Conservation (phyloP, 2,797 vertebrate genomes). For the Crypturellus tataupa region DNA sequence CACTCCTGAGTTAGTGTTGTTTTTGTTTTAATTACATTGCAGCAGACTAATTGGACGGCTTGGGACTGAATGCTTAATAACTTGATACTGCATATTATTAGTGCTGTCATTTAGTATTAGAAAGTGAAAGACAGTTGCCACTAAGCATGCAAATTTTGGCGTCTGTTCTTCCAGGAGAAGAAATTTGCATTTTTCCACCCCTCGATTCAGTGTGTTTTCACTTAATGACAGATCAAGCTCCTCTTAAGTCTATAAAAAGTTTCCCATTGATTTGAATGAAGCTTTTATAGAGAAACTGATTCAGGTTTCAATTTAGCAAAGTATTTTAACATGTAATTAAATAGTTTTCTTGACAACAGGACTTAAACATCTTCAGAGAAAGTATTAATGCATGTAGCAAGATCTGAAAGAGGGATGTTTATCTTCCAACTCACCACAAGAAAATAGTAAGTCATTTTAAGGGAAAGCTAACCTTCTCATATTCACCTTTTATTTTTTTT, state of each 20-base stretch:
- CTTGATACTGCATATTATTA: conserved; percentile 64
- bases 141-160: conserved; percentile 7
- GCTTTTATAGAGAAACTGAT: conserved; percentile 47
- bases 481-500: neutral
- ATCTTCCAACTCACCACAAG: neutral
- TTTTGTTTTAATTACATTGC: conserved; percentile 73
- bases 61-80: conserved; percentile 66
- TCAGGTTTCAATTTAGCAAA: conserved; percentile 46
- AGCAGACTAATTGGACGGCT: conserved; percentile 64
- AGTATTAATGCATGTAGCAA: neutral
- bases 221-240: conserved; percentile 11
- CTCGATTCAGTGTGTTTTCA: conserved; percentile 9
- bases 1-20: conserved; percentile 57
- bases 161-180: conserved; percentile 25
- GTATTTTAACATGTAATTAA: conserved; percentile 44
- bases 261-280: conserved; percentile 21
- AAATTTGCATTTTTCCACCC: conserved; percentile 7
- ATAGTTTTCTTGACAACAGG: conserved; percentile 42
- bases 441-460: neutral
- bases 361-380: conserved; percentile 9
- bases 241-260: conserved; percentile 35
- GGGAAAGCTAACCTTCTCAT: neutral
- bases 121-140: conserved; percentile 37
- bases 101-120: conserved; percentile 63
- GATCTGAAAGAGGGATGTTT: conserved; percentile 22